Evolutionary conservation across 64 coral and sea anemone species (phyloP).

Genomic region (Montipora foliosa): DNA sequence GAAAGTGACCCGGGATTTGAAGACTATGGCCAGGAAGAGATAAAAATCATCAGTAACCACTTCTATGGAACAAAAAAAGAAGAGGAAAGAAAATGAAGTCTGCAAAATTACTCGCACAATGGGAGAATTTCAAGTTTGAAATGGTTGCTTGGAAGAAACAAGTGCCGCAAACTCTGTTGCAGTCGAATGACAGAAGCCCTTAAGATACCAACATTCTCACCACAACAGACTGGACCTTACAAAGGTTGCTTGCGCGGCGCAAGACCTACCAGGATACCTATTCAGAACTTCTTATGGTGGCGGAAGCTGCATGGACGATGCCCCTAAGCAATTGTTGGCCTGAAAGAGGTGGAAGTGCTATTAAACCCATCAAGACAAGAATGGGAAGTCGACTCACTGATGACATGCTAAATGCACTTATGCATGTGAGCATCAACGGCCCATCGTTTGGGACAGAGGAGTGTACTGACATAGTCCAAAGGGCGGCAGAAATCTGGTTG

Average conservation of each 20-base stretch:
- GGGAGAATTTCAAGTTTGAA: constrained; percentile 60
- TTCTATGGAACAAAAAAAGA: constrained; percentile 53
- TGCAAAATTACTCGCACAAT: constrained; percentile 51
- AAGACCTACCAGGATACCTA: constrained; percentile 44
- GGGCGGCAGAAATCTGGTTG: constrained; percentile 50
- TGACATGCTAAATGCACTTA: constrained; percentile 47
- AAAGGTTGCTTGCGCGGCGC: constrained; percentile 31
- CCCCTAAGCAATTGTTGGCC: constrained; percentile 43
- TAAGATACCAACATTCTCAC: constrained; percentile 51
- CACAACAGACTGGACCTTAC: constrained; percentile 48
- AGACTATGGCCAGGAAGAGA: constrained; percentile 38
- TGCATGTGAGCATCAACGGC: constrained; percentile 25
- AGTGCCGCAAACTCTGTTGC: constrained; percentile 49
- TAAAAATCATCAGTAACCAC: constrained; percentile 43
- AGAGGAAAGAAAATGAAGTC: constrained; percentile 37
- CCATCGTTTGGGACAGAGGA: constrained; percentile 44
- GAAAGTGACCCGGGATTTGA: constrained; percentile 49
- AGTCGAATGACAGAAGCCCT: constrained; percentile 45
- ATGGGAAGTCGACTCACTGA: constrained; percentile 37
- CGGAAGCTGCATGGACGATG: constrained; percentile 39
- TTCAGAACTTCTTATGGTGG: constrained; percentile 41
- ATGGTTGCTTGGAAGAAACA: constrained; percentile 54
- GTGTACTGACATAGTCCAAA: constrained; percentile 54
- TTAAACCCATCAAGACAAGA: neutral
- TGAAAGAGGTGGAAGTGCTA: neutral